phyloP scores from a whole-genome alignment of 2,113 vertebrate species.

The Mirounga angustirostris region DNA sequence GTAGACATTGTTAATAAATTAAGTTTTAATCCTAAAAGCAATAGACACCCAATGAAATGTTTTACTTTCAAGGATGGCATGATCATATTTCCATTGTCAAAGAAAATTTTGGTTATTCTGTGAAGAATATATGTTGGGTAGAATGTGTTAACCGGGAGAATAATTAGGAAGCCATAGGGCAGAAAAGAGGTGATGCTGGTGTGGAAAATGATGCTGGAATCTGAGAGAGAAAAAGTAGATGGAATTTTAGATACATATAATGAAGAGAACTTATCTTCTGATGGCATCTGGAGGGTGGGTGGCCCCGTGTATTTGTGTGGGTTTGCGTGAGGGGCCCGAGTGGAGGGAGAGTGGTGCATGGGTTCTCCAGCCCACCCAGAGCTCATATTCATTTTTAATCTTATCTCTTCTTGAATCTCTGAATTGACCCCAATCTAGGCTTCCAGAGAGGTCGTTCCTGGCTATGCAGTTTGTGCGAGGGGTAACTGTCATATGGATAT shows the following conservation, averaged over 20 bases:
- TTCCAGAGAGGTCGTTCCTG: not conserved
- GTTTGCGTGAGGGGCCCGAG: not conserved
- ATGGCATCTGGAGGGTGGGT: not conserved
- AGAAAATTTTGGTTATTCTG: not conserved
- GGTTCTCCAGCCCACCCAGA: not conserved
- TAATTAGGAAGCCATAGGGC: not conserved
- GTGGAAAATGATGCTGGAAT: not conserved
- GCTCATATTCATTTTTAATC: not conserved
- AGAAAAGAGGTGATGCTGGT: not conserved
- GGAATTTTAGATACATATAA: not conserved
- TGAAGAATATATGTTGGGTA: not conserved
- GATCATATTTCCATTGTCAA: not conserved
- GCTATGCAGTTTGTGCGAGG: not conserved
- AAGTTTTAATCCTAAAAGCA: not conserved
- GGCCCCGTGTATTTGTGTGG: not conserved
- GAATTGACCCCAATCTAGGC: not conserved
- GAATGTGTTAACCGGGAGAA: not conserved
- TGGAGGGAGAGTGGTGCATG: not conserved
- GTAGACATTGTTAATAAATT: no score
- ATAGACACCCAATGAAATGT: not conserved
- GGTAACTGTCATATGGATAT: not conserved
- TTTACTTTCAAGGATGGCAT: not conserved
- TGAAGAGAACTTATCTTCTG: not conserved
- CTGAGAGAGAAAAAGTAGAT: not conserved
- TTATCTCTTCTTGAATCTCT: not conserved